These are phyloP conservation scores for Austrolebias charrua DNA, from an alignment of 2,797 vertebrate genomes.

Conservation along the genomic window DNA sequence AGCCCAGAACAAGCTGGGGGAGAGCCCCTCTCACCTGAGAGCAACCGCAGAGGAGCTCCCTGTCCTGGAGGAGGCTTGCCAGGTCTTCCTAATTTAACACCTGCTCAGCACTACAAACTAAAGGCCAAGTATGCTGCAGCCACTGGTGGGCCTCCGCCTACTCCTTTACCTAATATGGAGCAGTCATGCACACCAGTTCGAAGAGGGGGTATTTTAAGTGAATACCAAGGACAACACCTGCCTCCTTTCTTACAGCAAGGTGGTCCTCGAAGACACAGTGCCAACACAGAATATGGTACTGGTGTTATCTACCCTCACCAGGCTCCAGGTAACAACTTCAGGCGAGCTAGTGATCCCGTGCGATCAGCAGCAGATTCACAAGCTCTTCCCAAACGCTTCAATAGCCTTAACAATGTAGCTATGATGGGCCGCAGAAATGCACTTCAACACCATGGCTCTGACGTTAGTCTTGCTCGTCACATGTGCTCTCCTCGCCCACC, in stretches of 20 bases:
- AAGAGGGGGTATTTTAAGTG: constrained; percentile 66
- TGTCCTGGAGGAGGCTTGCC: constrained; percentile 78
- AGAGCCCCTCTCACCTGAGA: constrained; percentile 80
- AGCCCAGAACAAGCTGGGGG: constrained; percentile 68
- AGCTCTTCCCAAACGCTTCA: constrained; percentile 81
- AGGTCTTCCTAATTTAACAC: constrained; percentile 84
- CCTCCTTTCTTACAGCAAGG: constrained; percentile 78
- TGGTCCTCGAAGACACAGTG: constrained; percentile 80
- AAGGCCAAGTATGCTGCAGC: constrained; percentile 91
- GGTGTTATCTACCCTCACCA: constrained; percentile 81
- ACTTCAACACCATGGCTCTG: constrained; percentile 82
- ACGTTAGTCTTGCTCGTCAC: constrained; percentile 79
- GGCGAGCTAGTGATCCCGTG: constrained; percentile 81
- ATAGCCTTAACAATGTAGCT: constrained; percentile 80
- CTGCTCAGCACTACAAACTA: constrained; percentile 90
- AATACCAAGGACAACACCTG: constrained; percentile 75
- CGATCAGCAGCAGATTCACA: constrained; percentile 72
- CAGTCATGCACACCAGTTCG: constrained; percentile 60
- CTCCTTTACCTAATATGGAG: constrained; percentile 85
- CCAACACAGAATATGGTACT: constrained; percentile 84
- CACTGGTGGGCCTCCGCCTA: constrained; percentile 87
- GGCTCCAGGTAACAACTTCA: constrained; percentile 74
- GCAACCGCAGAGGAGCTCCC: constrained; percentile 73
- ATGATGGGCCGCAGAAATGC: constrained; percentile 77
- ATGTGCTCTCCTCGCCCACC: constrained; percentile 90